These are phyloP conservation scores for Philereme transversata DNA, from an alignment of 2,888 invertebrate species.

Conservation along the genomic window DNA sequence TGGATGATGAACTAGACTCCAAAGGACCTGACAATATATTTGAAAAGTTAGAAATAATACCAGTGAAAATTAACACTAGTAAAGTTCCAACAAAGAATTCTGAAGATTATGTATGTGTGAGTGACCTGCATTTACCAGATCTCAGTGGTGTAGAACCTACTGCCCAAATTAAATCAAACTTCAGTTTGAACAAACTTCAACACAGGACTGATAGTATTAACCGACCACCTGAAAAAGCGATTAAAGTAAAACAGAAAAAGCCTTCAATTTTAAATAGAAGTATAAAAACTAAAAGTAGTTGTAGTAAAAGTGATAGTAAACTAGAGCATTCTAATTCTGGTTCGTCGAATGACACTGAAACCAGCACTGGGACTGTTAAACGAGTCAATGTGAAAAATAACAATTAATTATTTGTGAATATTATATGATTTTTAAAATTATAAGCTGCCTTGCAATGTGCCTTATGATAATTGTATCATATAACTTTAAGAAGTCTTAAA, in stretches of 20 bases:
- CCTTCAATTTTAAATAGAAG: constrained; percentile 62
- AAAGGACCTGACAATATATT: constrained; percentile 73
- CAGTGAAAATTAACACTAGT: constrained; percentile 70
- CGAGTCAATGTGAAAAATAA: constrained; percentile 61
- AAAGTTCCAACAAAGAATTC: constrained; percentile 54
- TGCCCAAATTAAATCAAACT: constrained; percentile 76
- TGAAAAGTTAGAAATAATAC: constrained; percentile 74
- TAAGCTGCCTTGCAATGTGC: neutral
- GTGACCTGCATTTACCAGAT: constrained; percentile 69
- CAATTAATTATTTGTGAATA: constrained; percentile 1
- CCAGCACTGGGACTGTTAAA: constrained; percentile 78
- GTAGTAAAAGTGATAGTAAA: constrained; percentile 56
- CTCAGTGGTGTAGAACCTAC: constrained; percentile 64
- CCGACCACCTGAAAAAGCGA: constrained; percentile 69
- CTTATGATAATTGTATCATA: neutral
- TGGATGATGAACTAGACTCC: constrained; percentile 65
- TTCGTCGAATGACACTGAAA: constrained; percentile 82
- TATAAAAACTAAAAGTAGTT: constrained; percentile 56
- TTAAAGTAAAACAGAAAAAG: constrained; percentile 70
- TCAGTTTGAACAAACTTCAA: constrained; percentile 71
- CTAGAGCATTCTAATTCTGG: constrained; percentile 84
- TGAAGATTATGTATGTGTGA: constrained; percentile 72
- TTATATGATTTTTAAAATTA: neutral
- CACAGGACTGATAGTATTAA: constrained; percentile 75
- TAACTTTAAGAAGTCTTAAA: too few species aligned